Base-by-base conservation (phyloP, 2,113 vertebrate species). In the Chlamydotis undulata region DNA sequence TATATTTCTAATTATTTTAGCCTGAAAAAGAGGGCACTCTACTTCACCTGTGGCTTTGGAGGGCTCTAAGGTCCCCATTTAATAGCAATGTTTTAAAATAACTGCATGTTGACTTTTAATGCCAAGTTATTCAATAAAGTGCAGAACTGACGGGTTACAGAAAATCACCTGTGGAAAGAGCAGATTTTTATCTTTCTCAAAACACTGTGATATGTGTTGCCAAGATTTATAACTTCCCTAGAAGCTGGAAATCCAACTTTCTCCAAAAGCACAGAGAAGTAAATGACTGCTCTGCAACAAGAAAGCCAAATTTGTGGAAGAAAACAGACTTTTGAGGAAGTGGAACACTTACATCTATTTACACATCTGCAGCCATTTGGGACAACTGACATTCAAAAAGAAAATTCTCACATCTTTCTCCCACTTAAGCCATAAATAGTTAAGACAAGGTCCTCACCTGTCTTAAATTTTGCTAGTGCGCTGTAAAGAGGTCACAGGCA, bases 391-490 rank as follows among this genome's bases (percentile, higher is more conserved):
- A 12, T 90, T 97, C 57, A 81, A 41, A 91, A 83, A 92, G 59
- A 96, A 89, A 94, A 91, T 85, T 93, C 74, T 92, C 93, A 92
- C 70, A 78, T 92, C 92, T 96, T 95, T 84, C 81, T 93, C 71
- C 60, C 93, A 69, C 85, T 75, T 93, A 69, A 91, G 83, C 79
- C 88, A 82, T 95, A 97, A 97, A 97, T 96, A 95, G 68, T 89
- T 60, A 74, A 94, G 95, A 96, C 91, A 92, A 84, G 87, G 95
- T 96, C 95, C 57, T 97, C 97, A 95, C 91, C 96, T 95, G 90
- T 35, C 93, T 97, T 96, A 95, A 95, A 97, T 97, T 94, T 89
- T 92, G 67, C 67, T 80, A 69, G 90, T 6, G 28, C 1, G 2
- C 39, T 92, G 76, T 79, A 88, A 92, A 75, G 96, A 81, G 70